Evolutionary conservation across 2,888 invertebrate species (phyloP).

Genomic region (Pammene fasciana): DNA sequence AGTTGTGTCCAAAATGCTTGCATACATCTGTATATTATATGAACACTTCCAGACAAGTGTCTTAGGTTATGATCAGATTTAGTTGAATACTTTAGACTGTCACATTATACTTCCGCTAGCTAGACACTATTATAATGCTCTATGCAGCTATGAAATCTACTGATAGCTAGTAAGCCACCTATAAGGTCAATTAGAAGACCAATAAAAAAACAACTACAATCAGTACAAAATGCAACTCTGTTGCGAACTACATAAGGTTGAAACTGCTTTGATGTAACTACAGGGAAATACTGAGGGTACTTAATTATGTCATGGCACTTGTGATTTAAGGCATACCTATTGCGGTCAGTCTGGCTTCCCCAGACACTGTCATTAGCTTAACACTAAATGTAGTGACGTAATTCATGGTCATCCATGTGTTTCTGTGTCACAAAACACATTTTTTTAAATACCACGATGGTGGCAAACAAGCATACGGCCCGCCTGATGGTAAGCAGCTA

Average conservation of each 20-base stretch:
- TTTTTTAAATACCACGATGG: no score
- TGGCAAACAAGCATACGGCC: no score
- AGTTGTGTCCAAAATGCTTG: no score
- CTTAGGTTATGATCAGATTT: no score
- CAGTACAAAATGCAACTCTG: constrained; percentile 27
- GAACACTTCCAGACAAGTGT: no score
- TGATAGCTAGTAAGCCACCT: not conserved
- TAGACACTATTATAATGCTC: not conserved
- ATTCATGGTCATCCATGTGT: not conserved
- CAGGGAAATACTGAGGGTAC: constrained; percentile 25
- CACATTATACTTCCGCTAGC: no score
- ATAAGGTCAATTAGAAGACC: not conserved
- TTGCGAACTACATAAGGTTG: constrained; percentile 7
- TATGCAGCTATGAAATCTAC: not conserved
- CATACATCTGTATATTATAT: no score
- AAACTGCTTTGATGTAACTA: constrained; percentile 8
- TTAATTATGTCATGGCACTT: constrained; percentile 25
- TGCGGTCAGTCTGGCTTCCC: constrained; percentile 13
- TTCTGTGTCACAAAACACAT: no score
- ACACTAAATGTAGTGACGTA: not conserved
- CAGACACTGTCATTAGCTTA: not conserved
- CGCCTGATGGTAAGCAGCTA: no score
- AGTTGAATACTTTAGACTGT: no score
- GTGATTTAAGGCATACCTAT: constrained; percentile 28
- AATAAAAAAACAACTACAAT: not conserved